A percentile compares a stretch with the other conserved stretches of the same genome.
These are phyloP conservation scores for Poecilus cupreus DNA, from an alignment of 2,888 invertebrate species.

Conservation along the genomic window DNA sequence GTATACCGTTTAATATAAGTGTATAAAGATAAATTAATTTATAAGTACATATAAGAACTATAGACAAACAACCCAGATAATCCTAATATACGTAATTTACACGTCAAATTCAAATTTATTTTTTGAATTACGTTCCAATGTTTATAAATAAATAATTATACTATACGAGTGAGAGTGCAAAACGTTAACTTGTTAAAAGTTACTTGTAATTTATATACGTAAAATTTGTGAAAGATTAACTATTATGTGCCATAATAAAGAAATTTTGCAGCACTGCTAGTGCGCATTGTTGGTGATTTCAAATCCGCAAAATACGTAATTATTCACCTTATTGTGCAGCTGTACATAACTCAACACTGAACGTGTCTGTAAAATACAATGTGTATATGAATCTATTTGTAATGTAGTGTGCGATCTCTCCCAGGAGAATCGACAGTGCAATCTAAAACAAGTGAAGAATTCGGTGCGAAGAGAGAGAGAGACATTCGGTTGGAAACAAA, in stretches of 20 bases:
- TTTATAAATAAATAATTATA: constrained; percentile 45
- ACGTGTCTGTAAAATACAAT: constrained; percentile 49
- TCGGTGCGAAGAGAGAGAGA: neutral
- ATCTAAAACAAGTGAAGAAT: constrained; percentile 31
- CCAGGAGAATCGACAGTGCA: constrained; percentile 38
- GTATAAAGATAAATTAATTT: constrained; percentile 53
- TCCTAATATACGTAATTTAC: constrained; percentile 59
- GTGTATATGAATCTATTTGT: constrained; percentile 54
- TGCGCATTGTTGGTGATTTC: constrained; percentile 49
- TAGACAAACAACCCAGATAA: constrained; percentile 41
- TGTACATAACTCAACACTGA: constrained; percentile 44
- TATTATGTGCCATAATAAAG: constrained; percentile 54
- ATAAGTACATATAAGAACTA: constrained; percentile 47
- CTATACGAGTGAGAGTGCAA: constrained; percentile 53
- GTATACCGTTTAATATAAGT: constrained; percentile 58
- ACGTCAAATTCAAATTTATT: constrained; percentile 58
- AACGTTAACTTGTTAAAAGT: constrained; percentile 39
- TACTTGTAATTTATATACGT: constrained; percentile 58
- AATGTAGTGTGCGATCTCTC: constrained; percentile 30
- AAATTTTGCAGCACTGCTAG: neutral
- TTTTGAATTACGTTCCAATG: constrained; percentile 58
- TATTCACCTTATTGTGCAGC: constrained; percentile 40
- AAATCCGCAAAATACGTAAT: constrained; percentile 59
- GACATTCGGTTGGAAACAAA: neutral
- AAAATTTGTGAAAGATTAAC: constrained; percentile 57